Percentiles rank a stretch among this genome's conserved stretches.
These are phyloP conservation scores for Caenorhabditis brenneri DNA, from an alignment of 1,140 invertebrate genomes.

Conservation along the genomic window DNA sequence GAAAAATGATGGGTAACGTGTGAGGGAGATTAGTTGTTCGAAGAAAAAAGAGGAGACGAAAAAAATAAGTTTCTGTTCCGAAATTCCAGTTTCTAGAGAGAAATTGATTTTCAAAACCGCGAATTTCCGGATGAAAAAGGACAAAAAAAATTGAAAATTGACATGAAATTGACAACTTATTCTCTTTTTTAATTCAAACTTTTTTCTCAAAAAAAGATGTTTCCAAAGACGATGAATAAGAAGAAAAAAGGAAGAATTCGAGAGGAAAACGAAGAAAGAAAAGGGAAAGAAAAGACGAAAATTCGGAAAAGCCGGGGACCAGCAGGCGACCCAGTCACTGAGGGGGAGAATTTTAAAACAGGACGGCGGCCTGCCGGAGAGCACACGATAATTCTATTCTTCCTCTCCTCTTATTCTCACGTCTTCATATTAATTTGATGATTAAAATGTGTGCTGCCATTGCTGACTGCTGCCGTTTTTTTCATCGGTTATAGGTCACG, in stretches of 20 bases:
- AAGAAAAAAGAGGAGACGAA: neutral
- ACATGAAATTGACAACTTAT: neutral
- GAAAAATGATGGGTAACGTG: neutral
- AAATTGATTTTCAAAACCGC: neutral
- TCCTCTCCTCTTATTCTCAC: slow-evolving; percentile 26
- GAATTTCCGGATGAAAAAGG: neutral
- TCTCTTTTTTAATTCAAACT: neutral
- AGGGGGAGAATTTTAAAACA: slow-evolving; percentile 37
- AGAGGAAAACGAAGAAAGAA: slow-evolving; percentile 41
- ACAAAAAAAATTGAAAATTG: neutral
- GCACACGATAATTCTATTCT: slow-evolving; percentile 42
- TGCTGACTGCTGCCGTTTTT: no score
- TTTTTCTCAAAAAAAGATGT: neutral
- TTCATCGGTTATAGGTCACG: neutral
- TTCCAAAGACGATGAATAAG: neutral
- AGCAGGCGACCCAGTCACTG: slow-evolving; percentile 29
- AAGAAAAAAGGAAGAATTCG: slow-evolving; percentile 26
- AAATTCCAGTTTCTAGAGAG: neutral
- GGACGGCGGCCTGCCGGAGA: slow-evolving; percentile 9
- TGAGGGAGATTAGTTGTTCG: neutral
- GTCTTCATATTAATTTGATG: slow-evolving; percentile 39
- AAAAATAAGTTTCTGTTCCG: neutral
- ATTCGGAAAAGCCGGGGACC: slow-evolving; percentile 37
- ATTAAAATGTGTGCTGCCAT: slow-evolving; percentile 7
- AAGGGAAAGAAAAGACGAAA: slow-evolving; percentile 39